phyloP scores from a whole-genome alignment of 37 sponge, comb jelly and placozoan genomes.

The Tethya wilhelma region DNA sequence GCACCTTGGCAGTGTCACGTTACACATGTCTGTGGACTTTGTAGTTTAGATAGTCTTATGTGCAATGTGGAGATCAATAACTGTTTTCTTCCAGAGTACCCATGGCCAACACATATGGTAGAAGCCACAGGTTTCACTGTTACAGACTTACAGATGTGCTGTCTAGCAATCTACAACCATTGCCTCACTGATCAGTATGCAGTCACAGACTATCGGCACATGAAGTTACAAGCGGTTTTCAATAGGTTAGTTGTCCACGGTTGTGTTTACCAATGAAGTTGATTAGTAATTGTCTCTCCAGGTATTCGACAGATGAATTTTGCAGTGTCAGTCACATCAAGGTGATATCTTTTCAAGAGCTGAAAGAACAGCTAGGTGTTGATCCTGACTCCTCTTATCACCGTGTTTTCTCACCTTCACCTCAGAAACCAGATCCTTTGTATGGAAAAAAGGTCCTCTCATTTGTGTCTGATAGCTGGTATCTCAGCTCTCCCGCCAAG shows the following conservation, averaged over 20 bases:
- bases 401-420: background rate
- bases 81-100: conserved; percentile 43
- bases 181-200: conserved; percentile 59
- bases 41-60: too few relatives aligned
- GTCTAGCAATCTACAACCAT: conserved; percentile 33
- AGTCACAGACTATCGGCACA: conserved; percentile 58
- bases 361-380: background rate
- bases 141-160: conserved; percentile 27
- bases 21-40: too few relatives aligned
- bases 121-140: conserved; percentile 57
- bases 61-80: too few relatives aligned
- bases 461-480: background rate
- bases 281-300: background rate
- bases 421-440: background rate
- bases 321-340: background rate
- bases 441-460: background rate
- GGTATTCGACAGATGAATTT: background rate
- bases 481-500: background rate
- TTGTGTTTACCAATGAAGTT: background rate
- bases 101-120: conserved; percentile 52
- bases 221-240: conserved; percentile 52
- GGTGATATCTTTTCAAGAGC: background rate
- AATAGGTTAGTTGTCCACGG: conserved; percentile 44
- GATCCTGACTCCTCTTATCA: background rate
- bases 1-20: background rate